These are phyloP conservation scores for Tupiocoris notatus DNA, from an alignment of 2,888 invertebrate genomes.

Conservation along the genomic window DNA sequence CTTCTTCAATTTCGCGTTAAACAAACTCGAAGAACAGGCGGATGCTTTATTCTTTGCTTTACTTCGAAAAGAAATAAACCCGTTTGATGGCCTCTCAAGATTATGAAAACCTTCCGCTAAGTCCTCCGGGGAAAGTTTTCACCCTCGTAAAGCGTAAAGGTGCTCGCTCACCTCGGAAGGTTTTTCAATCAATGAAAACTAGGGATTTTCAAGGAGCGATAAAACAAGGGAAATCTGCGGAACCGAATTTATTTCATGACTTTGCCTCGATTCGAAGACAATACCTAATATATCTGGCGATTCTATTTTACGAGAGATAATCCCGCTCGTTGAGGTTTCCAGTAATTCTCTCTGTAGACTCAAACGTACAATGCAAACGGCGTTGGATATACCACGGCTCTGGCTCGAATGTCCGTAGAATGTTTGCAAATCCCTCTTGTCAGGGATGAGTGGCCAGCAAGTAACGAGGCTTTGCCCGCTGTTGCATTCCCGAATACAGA, in stretches of 20 bases:
- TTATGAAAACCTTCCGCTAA: not conserved
- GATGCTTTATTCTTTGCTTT: not conserved
- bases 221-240: no score
- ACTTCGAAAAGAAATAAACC: not conserved
- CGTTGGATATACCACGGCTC: not conserved
- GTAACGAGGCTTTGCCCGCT: not conserved
- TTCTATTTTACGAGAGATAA: no score
- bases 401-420: not conserved
- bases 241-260: no score
- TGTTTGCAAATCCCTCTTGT: not conserved
- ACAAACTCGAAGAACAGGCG: not conserved
- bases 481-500: not conserved
- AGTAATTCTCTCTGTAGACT: not conserved
- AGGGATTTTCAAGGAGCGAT: no score
- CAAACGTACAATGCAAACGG: not conserved
- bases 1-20: no score
- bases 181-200: no score
- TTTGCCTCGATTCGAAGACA: no score
- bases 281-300: no score
- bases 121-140: not conserved
- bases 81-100: not conserved
- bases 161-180: no score
- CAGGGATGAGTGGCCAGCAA: not conserved
- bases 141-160: not conserved
- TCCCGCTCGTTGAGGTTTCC: no score